phyloP scores from a whole-genome alignment of 2,113 vertebrate species.

The Vidua chalybeata region DNA sequence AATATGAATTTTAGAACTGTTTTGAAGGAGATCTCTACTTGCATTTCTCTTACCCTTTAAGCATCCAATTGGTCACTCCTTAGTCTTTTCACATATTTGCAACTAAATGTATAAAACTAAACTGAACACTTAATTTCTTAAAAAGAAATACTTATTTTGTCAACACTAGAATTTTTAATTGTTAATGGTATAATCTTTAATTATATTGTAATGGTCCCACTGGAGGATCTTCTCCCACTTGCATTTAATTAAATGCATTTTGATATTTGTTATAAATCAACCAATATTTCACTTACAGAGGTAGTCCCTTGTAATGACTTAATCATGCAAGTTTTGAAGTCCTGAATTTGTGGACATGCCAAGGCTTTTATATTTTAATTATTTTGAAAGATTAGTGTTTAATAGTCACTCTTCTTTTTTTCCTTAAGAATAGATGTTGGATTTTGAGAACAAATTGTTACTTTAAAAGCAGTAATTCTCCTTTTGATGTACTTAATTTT shows the following conservation, averaged over 20 bases:
- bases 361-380: background rate
- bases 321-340: background rate
- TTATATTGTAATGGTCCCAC: background rate
- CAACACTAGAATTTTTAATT: background rate
- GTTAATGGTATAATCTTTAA: background rate
- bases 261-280: background rate
- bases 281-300: background rate
- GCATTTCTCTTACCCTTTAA: background rate
- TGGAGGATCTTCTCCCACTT: background rate
- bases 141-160: background rate
- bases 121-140: background rate
- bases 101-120: background rate
- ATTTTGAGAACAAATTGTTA: background rate
- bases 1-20: background rate
- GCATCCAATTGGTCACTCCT: background rate
- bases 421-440: background rate
- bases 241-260: background rate
- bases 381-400: background rate
- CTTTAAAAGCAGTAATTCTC: background rate
- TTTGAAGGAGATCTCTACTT: background rate
- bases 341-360: background rate
- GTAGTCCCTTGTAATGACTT: background rate
- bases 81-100: background rate
- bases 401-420: background rate
- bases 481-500: background rate